phyloP scores from a whole-genome alignment of 2,797 vertebrate genomes.

The Chromis chromis region DNA sequence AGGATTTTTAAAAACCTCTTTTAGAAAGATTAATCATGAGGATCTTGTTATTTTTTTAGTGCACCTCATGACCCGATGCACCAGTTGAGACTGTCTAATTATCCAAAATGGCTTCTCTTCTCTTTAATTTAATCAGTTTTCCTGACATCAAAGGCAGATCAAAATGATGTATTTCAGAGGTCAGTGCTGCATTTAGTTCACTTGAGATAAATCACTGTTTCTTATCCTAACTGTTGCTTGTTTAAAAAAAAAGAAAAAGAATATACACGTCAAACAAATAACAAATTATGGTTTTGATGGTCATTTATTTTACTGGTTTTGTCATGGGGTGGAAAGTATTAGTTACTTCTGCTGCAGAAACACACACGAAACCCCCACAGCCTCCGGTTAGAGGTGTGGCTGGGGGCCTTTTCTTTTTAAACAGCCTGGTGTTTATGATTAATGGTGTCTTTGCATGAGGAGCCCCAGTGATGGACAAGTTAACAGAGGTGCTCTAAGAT shows the following conservation, averaged over 20 bases:
- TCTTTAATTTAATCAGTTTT: slow-evolving; percentile 21
- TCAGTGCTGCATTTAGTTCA: background rate
- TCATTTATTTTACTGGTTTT: background rate
- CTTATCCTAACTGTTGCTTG: background rate
- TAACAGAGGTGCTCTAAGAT: slow-evolving; percentile 57
- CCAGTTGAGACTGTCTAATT: slow-evolving; percentile 9
- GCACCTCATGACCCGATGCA: slow-evolving; percentile 23
- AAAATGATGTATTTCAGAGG: background rate
- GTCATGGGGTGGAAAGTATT: slow-evolving; percentile 30
- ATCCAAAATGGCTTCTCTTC: slow-evolving; percentile 14
- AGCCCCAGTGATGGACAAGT: slow-evolving; percentile 63
- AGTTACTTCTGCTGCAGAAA: slow-evolving; percentile 33
- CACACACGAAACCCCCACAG: background rate
- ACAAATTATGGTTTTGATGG: background rate
- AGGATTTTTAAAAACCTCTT: background rate
- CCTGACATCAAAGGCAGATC: slow-evolving; percentile 13
- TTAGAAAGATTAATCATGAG: slow-evolving; percentile 6
- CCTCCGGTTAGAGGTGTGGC: slow-evolving; percentile 52
- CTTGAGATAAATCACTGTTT: background rate
- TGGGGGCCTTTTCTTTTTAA: slow-evolving; percentile 15
- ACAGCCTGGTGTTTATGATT: slow-evolving; percentile 55
- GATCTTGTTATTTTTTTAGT: slow-evolving; percentile 2
- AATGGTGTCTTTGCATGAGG: slow-evolving; percentile 68
- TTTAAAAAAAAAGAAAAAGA: background rate
- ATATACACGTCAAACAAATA: background rate